A percentile compares a stretch with the other conserved stretches of the same genome.
phyloP scores from a whole-genome alignment of 2,113 vertebrate genomes.

The Rhea pennata region DNA sequence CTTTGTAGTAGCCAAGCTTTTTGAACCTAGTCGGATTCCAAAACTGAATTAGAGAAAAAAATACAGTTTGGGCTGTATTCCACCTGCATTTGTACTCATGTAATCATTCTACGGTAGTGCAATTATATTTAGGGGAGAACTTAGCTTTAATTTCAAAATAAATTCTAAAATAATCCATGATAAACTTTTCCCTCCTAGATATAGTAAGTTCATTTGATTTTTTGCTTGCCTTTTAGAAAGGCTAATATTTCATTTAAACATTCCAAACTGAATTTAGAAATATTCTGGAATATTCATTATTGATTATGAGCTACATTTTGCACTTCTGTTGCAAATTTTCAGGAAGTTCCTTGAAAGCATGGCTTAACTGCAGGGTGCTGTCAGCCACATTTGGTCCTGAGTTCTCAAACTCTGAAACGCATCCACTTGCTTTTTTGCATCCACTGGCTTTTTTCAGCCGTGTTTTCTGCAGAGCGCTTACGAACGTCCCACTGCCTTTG shows the following conservation, averaged over 20 bases:
- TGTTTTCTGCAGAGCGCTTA: background rate
- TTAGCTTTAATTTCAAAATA: conserved; percentile 18
- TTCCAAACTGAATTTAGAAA: background rate
- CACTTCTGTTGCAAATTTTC: background rate
- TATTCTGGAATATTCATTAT: background rate
- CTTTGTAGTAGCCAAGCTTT: background rate
- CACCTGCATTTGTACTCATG: background rate
- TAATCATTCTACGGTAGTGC: background rate
- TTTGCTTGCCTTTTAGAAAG: background rate
- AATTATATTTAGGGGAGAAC: background rate
- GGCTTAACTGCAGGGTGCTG: background rate
- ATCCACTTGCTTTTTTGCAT: background rate
- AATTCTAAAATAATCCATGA: background rate
- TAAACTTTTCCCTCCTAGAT: background rate
- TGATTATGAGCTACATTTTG: background rate
- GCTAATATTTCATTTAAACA: conserved; percentile 14
- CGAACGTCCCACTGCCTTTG: background rate
- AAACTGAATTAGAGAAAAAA: background rate
- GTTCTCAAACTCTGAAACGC: background rate
- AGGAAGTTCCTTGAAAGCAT: background rate
- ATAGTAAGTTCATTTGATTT: background rate
- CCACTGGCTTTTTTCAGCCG: background rate
- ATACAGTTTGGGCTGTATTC: background rate
- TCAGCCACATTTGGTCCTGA: background rate
- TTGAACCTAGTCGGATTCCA: background rate